Conservation (phyloP, 1,140 invertebrate species). For the Pinna nobilis region DNA sequence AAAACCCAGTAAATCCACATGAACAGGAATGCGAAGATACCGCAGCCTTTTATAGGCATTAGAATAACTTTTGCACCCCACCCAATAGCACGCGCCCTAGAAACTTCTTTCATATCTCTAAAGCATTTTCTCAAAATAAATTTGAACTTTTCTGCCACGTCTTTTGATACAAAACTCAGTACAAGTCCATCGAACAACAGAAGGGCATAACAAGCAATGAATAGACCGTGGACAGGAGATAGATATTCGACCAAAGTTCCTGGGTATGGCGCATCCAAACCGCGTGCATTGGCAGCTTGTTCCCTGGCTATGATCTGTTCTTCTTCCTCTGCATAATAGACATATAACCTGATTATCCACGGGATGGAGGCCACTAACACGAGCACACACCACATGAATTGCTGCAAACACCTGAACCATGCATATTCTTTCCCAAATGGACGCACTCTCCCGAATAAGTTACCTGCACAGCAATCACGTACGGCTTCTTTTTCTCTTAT, state of each 20-base stretch:
- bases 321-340: constrained; percentile 48
- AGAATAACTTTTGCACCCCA: constrained; percentile 28
- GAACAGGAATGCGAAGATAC: constrained; percentile 50
- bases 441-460: constrained; percentile 27
- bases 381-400: constrained; percentile 36
- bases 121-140: constrained; percentile 51
- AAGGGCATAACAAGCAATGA: constrained; percentile 51
- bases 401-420: constrained; percentile 46
- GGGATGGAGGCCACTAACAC: constrained; percentile 38
- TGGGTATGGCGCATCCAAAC: constrained; percentile 19
- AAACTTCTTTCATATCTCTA: constrained; percentile 57
- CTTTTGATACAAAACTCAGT: constrained; percentile 31
- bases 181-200: constrained; percentile 44
- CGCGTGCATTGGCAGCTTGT: constrained; percentile 9
- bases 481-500: constrained; percentile 39
- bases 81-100: constrained; percentile 1
- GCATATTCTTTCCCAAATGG: neutral
- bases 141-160: constrained; percentile 48
- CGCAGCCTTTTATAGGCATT: constrained; percentile 41
- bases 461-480: constrained; percentile 31
- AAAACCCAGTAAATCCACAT: constrained; percentile 44
- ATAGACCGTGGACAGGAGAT: constrained; percentile 51
- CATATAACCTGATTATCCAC: constrained; percentile 44
- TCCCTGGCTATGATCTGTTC: neutral
- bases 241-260: constrained; percentile 49